Conservation (phyloP, 2,113 vertebrate species). For the Rattus norvegicus region GRCr8 NC_086024.1:27633501-27634000, state of each 20-base stretch:
- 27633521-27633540: not conserved
- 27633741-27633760: not conserved
- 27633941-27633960: constrained; percentile 86
- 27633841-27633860: constrained; percentile 50
- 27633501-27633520: constrained; percentile 44
- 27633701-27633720: not conserved
- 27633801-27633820: constrained; percentile 42
- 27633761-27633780: too few relatives aligned
- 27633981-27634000: constrained; percentile 84
- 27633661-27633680: not conserved
- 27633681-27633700: not conserved
- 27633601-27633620: not conserved
- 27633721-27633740: not conserved
- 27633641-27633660: not conserved
- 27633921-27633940: constrained; percentile 84
- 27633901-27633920: constrained; percentile 88
- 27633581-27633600: not conserved
- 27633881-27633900: constrained; percentile 79
- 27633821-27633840: constrained; percentile 62
- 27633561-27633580: not conserved
- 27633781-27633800: constrained; percentile 50
- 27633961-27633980: constrained; percentile 86
- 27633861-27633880: constrained; percentile 71
- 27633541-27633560: not conserved
- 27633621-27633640: not conserved